Evolutionary conservation across 1,140 invertebrate species (phyloP).

Genomic region (Dreissena rostriformis): DNA sequence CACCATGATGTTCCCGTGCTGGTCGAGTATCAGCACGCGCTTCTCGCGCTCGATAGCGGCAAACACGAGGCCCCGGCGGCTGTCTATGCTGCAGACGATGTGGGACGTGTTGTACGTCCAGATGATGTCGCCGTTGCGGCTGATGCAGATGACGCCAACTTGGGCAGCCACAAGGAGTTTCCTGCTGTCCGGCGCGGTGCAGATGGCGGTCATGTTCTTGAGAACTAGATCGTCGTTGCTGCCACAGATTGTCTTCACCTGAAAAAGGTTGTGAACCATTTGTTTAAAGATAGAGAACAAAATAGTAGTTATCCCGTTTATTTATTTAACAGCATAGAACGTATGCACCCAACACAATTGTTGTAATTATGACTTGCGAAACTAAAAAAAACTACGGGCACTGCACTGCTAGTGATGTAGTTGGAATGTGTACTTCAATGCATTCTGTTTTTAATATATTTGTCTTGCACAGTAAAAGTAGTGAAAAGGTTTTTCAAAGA

Average conservation of each 20-base stretch:
- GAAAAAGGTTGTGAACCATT: too few species aligned
- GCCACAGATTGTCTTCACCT: slow-evolving; percentile 51
- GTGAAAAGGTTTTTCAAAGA: too few species aligned
- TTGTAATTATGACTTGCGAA: too few species aligned
- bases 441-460: too few species aligned
- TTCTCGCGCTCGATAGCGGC: slow-evolving; percentile 42
- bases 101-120: slow-evolving; percentile 26
- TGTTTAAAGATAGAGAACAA: too few species aligned
- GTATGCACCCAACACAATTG: too few species aligned
- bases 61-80: slow-evolving; percentile 30
- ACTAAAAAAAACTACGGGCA: too few species aligned
- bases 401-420: too few species aligned
- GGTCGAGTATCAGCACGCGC: slow-evolving; percentile 42
- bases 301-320: too few species aligned
- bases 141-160: slow-evolving; percentile 36
- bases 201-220: slow-evolving; percentile 47
- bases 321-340: too few species aligned
- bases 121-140: slow-evolving; percentile 50
- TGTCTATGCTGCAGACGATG: slow-evolving; percentile 36
- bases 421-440: too few species aligned
- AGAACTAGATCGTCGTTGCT: slow-evolving; percentile 46
- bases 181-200: slow-evolving; percentile 42
- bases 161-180: slow-evolving; percentile 30
- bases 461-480: too few species aligned
- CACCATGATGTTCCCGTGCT: slow-evolving; percentile 50